Evolutionary conservation across 1,140 invertebrate species (phyloP).

Genomic region (Potamilus streckersoni): DNA sequence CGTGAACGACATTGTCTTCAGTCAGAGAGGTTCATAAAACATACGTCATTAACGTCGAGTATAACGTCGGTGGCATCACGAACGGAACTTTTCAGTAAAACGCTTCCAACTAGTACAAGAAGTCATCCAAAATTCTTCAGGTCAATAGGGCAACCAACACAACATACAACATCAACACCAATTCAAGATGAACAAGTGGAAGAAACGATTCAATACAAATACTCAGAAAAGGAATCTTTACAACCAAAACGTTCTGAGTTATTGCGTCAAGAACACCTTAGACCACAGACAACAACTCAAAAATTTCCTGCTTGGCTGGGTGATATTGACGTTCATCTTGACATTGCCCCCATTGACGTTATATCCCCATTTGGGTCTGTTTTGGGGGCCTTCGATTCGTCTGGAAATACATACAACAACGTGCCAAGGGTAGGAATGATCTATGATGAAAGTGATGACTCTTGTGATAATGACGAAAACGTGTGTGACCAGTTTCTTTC

Average conservation of each 20-base stretch:
- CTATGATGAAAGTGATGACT: not conserved
- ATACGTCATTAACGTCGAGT: no score
- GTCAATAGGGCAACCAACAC: no score
- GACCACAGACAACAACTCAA: not conserved
- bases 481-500: not conserved
- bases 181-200: no score
- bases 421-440: not conserved
- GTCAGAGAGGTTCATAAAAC: not conserved
- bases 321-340: slow-evolving; percentile 24
- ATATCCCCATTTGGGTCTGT: slow-evolving; percentile 14
- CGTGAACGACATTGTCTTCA: slow-evolving; percentile 22
- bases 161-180: no score
- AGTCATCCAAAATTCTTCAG: no score
- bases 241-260: no score
- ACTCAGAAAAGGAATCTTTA: no score
- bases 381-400: not conserved
- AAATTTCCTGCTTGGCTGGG: slow-evolving; percentile 18
- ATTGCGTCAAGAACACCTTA: no score
- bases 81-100: no score
- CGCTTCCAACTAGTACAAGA: no score
- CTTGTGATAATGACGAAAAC: not conserved
- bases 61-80: no score
- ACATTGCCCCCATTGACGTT: slow-evolving; percentile 19
- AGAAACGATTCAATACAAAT: no score
- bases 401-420: not conserved